Base-by-base conservation (phyloP, 2,888 invertebrate genomes). In the Aromia moschata region DNA sequence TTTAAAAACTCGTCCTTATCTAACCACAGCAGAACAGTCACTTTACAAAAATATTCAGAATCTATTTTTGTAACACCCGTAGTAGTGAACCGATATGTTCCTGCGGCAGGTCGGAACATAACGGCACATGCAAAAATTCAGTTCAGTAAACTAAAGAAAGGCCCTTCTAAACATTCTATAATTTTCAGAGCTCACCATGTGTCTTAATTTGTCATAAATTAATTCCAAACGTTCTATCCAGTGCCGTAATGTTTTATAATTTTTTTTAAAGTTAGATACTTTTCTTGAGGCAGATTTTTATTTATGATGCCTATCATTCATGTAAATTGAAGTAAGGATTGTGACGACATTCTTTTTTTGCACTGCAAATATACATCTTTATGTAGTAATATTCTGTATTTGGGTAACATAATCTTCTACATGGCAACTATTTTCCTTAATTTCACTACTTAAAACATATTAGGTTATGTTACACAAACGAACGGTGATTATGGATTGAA, bases 1-100 rank as follows among this genome's bases (percentile, higher is more conserved):
- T 14, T 36, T 17, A 30, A 12, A 14, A 30, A 37, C n/a, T 36
- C 37, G 10, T 49, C 43, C 20, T 57, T 36, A 18, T 58, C 31
- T 1, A 58, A 45, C 58, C 58, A 58, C 14, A 58, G 36, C 37
- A 58, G 11, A n/a, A 46, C 40, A 5, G 58, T 47, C 12, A 58
- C 31, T 40, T 30, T 31, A 43, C 47, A 15, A 31, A 54, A 54
- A 37, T 46, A 44, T 12, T 58, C 54, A n/a, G 58, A 45, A 15
- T 45, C 54, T 17, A 40, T 30, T 41, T 54, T 40, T 12, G 54
- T 46, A 2, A 46, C 1, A 11, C 58, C 58, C 17, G 33, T 11
- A 15, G 54, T 40, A n/a, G 31, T 16, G 47, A 58, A 58, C 17
- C n/a, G n/a, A 20, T 46, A 36, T 12, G 10, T 12, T 31, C 9